A percentile compares a stretch with the other conserved stretches of the same genome.
Evolutionary conservation across 2,113 vertebrate species (phyloP).

Genomic region (Pedionomus torquatus): DNA sequence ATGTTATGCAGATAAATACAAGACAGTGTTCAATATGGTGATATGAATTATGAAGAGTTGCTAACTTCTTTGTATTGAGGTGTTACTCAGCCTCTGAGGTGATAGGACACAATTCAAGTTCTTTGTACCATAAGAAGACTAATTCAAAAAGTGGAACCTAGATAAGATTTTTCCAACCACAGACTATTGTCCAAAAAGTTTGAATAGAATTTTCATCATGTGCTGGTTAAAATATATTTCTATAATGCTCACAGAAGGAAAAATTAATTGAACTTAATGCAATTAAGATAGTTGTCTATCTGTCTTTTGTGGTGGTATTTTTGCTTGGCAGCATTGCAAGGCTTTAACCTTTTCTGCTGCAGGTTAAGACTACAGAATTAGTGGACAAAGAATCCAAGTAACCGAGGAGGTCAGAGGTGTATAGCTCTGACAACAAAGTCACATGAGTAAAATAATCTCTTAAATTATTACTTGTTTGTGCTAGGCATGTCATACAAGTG

Average conservation of each 20-base stretch:
- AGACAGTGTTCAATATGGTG: not conserved
- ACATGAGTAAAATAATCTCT: not conserved
- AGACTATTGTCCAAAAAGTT: not conserved
- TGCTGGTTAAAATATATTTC: not conserved
- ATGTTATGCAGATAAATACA: not conserved
- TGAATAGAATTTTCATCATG: not conserved
- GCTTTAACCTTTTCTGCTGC: not conserved
- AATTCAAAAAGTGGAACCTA: not conserved
- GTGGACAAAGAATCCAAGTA: not conserved
- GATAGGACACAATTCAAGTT: not conserved
- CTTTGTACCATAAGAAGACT: not conserved
- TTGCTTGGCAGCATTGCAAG: not conserved
- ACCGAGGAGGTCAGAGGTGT: not conserved
- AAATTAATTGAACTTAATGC: not conserved
- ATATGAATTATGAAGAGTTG: not conserved
- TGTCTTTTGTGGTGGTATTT: not conserved
- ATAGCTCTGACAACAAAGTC: not conserved
- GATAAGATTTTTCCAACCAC: not conserved
- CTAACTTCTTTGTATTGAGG: not conserved
- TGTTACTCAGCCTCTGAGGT: not conserved
- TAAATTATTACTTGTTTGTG: not conserved
- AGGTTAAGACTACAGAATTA: not conserved
- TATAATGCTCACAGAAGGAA: not conserved
- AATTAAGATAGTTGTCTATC: not conserved
- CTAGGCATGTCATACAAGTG: not conserved